A percentile compares a stretch with the other conserved stretches of the same genome.
Conservation (phyloP, 2,113 vertebrate species). For the Pseudorhombus dupliciocellatus region DNA sequence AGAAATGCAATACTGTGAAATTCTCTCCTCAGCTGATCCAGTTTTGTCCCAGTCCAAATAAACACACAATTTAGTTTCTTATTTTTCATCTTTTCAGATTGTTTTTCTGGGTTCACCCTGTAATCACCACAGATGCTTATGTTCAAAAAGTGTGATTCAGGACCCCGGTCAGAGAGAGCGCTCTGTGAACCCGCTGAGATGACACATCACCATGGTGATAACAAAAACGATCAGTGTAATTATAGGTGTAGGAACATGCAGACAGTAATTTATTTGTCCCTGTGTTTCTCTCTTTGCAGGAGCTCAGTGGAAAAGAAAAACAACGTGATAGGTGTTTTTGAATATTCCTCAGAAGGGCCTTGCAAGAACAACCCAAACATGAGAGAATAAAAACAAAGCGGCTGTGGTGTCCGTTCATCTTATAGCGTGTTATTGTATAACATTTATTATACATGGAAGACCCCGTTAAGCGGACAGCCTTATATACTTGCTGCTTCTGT, state of each 20-base stretch:
- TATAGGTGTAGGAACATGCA: slow-evolving; percentile 39
- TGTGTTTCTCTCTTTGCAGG: not conserved
- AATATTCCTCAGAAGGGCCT: not conserved
- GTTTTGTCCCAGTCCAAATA: too few relatives aligned
- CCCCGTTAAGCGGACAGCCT: not conserved
- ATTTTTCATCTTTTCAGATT: not conserved
- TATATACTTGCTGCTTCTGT: not conserved
- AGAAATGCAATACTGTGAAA: too few relatives aligned
- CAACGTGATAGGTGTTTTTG: not conserved
- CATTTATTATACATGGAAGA: slow-evolving; percentile 1
- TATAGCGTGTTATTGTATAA: not conserved
- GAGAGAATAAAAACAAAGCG: not conserved
- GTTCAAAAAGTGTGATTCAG: slow-evolving; percentile 41
- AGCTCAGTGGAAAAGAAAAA: slow-evolving; percentile 4
- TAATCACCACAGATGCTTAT: slow-evolving; percentile 12
- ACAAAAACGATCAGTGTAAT: slow-evolving; percentile 49
- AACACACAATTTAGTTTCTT: not conserved
- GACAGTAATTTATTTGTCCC: slow-evolving; percentile 41
- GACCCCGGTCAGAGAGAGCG: slow-evolving; percentile 26
- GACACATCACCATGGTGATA: slow-evolving; percentile 68
- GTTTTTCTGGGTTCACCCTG: not conserved
- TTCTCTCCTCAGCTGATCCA: too few relatives aligned
- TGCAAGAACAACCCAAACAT: not conserved
- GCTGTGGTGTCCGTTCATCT: not conserved
- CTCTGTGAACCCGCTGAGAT: slow-evolving; percentile 43